Conservation (phyloP, 2,888 invertebrate species). For the Pelosia muscerda region DNA sequence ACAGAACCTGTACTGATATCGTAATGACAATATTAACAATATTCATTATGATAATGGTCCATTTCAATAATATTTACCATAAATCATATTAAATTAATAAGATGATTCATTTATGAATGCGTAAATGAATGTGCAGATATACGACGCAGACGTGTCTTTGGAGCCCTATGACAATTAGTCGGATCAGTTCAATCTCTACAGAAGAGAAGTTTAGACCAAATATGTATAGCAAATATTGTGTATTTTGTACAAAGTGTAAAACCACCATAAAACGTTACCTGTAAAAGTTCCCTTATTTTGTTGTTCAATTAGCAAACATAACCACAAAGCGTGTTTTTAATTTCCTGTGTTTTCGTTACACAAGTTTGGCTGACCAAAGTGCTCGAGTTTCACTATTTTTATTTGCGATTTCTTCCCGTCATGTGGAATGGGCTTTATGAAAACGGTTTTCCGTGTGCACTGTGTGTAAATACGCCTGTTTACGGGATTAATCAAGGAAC, state of each 20-base stretch:
- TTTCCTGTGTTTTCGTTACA: background rate
- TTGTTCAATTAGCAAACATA: background rate
- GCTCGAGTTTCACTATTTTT: background rate
- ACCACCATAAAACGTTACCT: background rate
- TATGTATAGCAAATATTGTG: background rate
- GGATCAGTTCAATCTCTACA: too few relatives aligned
- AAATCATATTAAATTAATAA: too few relatives aligned
- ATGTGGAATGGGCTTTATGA: constrained; percentile 36
- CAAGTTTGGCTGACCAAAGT: background rate
- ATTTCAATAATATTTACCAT: too few relatives aligned
- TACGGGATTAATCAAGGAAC: constrained; percentile 56
- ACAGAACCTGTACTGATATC: too few relatives aligned
- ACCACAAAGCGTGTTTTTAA: background rate
- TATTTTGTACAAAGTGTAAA: background rate
- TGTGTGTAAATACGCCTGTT: constrained; percentile 59
- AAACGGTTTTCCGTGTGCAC: constrained; percentile 45
- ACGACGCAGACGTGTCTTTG: too few relatives aligned
- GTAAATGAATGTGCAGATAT: too few relatives aligned
- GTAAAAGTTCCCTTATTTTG: constrained; percentile 2
- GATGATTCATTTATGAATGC: too few relatives aligned
- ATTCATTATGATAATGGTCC: too few relatives aligned
- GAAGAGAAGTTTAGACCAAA: too few relatives aligned
- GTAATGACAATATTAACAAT: too few relatives aligned
- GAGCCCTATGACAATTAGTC: too few relatives aligned
- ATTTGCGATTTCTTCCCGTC: background rate